phyloP scores from a whole-genome alignment of 2,888 invertebrate species.

The Torymus aiolomorphi region DNA sequence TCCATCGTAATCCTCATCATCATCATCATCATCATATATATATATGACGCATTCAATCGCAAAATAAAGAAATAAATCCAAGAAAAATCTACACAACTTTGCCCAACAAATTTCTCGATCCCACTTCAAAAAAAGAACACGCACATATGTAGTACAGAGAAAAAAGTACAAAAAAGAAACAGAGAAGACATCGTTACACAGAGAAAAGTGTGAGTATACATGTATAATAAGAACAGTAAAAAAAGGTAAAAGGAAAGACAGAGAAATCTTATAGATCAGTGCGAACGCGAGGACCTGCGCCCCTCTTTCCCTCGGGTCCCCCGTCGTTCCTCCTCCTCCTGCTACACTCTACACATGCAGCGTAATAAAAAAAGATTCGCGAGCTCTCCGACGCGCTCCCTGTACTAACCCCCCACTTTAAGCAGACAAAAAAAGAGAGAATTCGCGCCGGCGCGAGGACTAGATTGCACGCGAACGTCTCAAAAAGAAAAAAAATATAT shows the following conservation, averaged over 20 bases:
- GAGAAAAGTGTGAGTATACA: too few species aligned
- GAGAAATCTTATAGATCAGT: slow-evolving; percentile 6
- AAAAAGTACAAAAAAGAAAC: background rate
- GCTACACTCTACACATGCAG: slow-evolving; percentile 13
- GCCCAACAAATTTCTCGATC: slow-evolving; percentile 44
- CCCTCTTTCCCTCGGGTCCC: background rate
- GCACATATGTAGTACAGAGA: background rate
- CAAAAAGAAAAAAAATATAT: slow-evolving; percentile 23
- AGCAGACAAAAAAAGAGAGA: slow-evolving; percentile 11
- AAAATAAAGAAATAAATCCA: background rate
- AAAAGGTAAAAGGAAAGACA: background rate
- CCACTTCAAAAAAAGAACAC: background rate
- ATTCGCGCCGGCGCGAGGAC: slow-evolving; percentile 55
- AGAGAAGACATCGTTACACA: too few species aligned
- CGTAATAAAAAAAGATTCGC: slow-evolving; percentile 33
- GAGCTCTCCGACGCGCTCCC: slow-evolving; percentile 39
- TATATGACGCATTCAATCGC: slow-evolving; percentile 14
- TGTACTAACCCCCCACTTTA: background rate
- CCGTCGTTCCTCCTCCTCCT: slow-evolving; percentile 9
- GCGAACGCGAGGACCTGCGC: slow-evolving; percentile 9
- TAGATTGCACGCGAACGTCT: slow-evolving; percentile 55
- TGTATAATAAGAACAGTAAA: background rate
- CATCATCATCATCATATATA: background rate
- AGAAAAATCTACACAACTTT: background rate
- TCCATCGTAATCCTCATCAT: background rate